Evolutionary conservation across 2,113 vertebrate genomes (phyloP), one percentile per base, ranked within the genome.

Genomic region (Halcyon malimbica): DNA sequence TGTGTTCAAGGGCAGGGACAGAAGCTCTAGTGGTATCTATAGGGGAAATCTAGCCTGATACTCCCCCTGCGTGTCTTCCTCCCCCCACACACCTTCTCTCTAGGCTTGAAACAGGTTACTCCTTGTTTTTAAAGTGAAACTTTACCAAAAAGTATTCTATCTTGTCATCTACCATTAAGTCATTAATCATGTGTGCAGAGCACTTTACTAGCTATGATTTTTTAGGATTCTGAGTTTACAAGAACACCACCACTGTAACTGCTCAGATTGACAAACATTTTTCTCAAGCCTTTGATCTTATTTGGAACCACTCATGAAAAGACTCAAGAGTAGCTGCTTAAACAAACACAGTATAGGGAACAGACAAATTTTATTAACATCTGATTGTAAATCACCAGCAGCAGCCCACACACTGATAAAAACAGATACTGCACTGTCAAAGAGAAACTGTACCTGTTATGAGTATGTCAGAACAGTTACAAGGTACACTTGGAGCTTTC

Each of bases 121-220:
- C 97, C 97, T 97, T 96, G 94, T 97, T 96, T 98, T 96, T 97
- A 73, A 97, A 98, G 94, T 91, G 92, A 97, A 97, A 96, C 96
- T 91, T 97, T 96, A 94, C 83, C 78, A 95, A 97, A 95, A 97
- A 97, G 74, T 96, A 69, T 97, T 96, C 96, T 97, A 56, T 96
- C 96, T 98, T 92, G 65, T 97, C 97, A 97, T 98, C 97, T 97
- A 65, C 95, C 93, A 97, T 91, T 90, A 96, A 98, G 79, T 68
- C 93, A 93, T 97, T 97, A 97, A 93, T 97, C 93, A 84, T 93
- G 94, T 92, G 83, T 96, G 88, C 92, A 89, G 59, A 95, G 86
- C 87, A 94, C 87, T 97, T 97, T 96, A 94, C 91, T 84, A 93
- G 90, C 90, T 95, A 97, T 95, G 96, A 97, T 93, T 97, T 97